Base-by-base conservation (phyloP, 2,797 vertebrate species). In the Poeciliopsis paucimaculata region DNA sequence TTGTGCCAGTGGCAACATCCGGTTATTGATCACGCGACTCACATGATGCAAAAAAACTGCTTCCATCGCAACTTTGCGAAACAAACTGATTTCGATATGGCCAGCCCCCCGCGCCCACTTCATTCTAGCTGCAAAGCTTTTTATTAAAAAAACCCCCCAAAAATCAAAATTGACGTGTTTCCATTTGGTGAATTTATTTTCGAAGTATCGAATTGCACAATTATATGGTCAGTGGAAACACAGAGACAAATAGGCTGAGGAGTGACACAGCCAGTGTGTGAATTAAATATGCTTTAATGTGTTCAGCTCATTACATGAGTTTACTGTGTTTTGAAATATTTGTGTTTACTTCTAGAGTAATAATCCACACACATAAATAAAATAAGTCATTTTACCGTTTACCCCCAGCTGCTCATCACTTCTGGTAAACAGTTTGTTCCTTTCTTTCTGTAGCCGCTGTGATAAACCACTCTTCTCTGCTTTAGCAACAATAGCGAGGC, bases 401-500 rank as follows among this genome's bases (percentile, higher is more conserved):
- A 11, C 10, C 0, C 18, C 23, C 45, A 43, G 5, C 72, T 49
- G 10, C 36, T 57, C 26, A n/a, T 34, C 76, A 26, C 20, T 43
- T 74, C 47, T 28, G 3, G 28, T 45, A 66, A 77, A 71, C 77
- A 73, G 28, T 73, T 23, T 41, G 47, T 9, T 20, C 1, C 0
- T n/a, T 80, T 45, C 53, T 60, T 31, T 74, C 0, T 57, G 55
- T 78, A 82, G 90, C 41, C 74, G 80, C 84, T 76, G 72, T 84
- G 89, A 88, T 57, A 5, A 85, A 82, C 77, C 78, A 46, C 88
- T 90, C 86, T 84, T 84, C 84, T 84, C 62, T 12, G 53, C 77
- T 77, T 73, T 72, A 77, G 68, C 55, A 85, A 91, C 92, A 90
- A 91, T 85, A 80, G 71, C 46, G 39, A 62, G 73, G 46, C 74